Base-by-base conservation (phyloP, 2,888 invertebrate species). In the Pseudeuparius sepicola region DNA sequence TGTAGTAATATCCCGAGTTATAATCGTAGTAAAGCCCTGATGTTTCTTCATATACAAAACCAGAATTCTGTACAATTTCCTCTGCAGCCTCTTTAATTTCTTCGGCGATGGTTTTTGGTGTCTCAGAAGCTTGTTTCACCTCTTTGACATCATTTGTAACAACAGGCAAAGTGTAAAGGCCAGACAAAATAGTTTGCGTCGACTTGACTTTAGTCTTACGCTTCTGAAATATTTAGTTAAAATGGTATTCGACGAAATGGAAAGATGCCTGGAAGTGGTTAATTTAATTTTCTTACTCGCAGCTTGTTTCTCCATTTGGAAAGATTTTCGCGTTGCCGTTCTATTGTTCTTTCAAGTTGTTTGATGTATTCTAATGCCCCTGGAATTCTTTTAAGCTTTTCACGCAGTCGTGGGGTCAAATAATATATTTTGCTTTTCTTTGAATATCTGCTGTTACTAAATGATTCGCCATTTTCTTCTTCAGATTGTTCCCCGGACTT, bases 1-100 rank as follows among this genome's bases (percentile, higher is more conserved):
- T 86, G 56, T 89, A 90, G 64, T 90, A 90, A 64, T 87, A 90
- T 41, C 89, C 88, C 46, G 85, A 81, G 52, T 77, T 80, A 48
- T 80, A 83, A 61, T 90, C 87, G 60, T 88, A 89, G 62, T 89
- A 90, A 64, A 88, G 71, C 45, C 88, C 88, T 14, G 84, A 83
- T 2, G 80, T 82, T 53, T 83, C 78, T 45, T 90, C 88, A 61
- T 83, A 89, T 15, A 87, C 80, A 70, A 88, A 87, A 11, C 84
- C 84, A 28, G 73, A 74, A 46, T 82, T 70, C 48, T 78, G 73
- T 54, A 81, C 60, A 3, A 80, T 83, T 55, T 70, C 71, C 56
- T 83, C 78, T 0, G 86, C 86, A 3, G 73, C 82, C 56, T 81
- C 72, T 29, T 75, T 79, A 31, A 87, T 84, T 61, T 85, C 81